Conservation (phyloP, 1,140 invertebrate genomes). For the Drosophila sproati region DNA sequence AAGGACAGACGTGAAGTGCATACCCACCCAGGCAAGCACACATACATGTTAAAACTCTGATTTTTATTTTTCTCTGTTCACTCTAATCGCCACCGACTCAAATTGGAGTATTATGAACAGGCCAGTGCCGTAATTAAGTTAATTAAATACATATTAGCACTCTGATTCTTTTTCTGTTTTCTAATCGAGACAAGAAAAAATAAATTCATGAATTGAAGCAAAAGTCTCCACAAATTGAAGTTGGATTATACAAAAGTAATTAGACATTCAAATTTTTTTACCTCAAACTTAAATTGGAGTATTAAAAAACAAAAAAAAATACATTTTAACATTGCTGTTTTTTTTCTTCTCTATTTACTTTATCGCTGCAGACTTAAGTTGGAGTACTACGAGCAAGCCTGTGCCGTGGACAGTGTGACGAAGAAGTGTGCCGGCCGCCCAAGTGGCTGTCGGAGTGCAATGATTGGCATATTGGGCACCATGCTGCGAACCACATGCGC, state of each 20-base stretch:
- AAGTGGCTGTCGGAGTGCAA: slow-evolving; percentile 91
- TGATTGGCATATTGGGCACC: slow-evolving; percentile 94
- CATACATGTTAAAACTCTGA: neutral
- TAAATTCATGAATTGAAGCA: too few relatives aligned
- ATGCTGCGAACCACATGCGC: slow-evolving; percentile 92
- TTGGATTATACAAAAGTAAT: too few relatives aligned
- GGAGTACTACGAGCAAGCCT: slow-evolving; percentile 95
- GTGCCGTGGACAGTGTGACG: slow-evolving; percentile 94
- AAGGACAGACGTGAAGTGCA: neutral
- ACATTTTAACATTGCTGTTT: slow-evolving; percentile 50
- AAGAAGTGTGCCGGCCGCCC: slow-evolving; percentile 94
- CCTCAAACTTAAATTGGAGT: too few relatives aligned
- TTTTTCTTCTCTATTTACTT: slow-evolving; percentile 1
- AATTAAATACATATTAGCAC: too few relatives aligned
- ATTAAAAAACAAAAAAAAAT: too few relatives aligned
- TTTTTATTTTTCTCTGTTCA: neutral
- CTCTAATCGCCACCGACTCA: too few relatives aligned
- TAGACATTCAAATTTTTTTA: too few relatives aligned
- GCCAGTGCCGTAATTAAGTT: too few relatives aligned
- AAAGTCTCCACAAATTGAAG: too few relatives aligned
- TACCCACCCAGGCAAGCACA: neutral
- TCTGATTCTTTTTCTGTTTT: too few relatives aligned
- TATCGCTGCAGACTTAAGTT: slow-evolving; percentile 87
- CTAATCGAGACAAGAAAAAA: too few relatives aligned
- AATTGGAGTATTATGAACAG: too few relatives aligned